Evolutionary conservation across 2,888 invertebrate species (phyloP).

Genomic region (Lydus trimaculatus): DNA sequence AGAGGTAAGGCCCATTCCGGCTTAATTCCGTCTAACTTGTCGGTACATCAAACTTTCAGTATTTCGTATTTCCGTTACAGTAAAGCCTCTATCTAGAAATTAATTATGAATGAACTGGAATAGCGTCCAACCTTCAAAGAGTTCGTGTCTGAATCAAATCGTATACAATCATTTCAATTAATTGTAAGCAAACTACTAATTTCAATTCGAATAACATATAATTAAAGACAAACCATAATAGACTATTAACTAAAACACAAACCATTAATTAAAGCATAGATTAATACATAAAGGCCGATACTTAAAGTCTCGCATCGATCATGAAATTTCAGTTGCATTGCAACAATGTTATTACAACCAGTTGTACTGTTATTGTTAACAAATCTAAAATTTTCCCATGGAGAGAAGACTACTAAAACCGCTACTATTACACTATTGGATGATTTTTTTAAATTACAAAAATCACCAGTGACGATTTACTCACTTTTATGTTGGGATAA

Average conservation of each 20-base stretch:
- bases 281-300: constrained; percentile 1
- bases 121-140: too few relatives aligned
- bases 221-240: too few relatives aligned
- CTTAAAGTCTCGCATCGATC: background rate
- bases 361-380: background rate
- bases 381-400: background rate
- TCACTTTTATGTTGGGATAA: constrained; percentile 44
- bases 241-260: background rate
- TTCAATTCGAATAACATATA: too few relatives aligned
- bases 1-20: too few relatives aligned
- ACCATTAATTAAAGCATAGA: constrained; percentile 5
- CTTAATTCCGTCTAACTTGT: too few relatives aligned
- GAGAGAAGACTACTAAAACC: background rate
- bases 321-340: background rate
- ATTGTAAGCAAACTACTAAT: too few relatives aligned
- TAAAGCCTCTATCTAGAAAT: too few relatives aligned
- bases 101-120: too few relatives aligned
- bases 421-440: constrained; percentile 8
- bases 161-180: too few relatives aligned
- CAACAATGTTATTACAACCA: constrained; percentile 9
- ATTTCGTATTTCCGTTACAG: too few relatives aligned
- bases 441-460: constrained; percentile 39
- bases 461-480: constrained; percentile 36
- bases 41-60: too few relatives aligned
- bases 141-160: too few relatives aligned